Conservation (phyloP, 1,140 invertebrate species). For the Maniola jurtina region DNA sequence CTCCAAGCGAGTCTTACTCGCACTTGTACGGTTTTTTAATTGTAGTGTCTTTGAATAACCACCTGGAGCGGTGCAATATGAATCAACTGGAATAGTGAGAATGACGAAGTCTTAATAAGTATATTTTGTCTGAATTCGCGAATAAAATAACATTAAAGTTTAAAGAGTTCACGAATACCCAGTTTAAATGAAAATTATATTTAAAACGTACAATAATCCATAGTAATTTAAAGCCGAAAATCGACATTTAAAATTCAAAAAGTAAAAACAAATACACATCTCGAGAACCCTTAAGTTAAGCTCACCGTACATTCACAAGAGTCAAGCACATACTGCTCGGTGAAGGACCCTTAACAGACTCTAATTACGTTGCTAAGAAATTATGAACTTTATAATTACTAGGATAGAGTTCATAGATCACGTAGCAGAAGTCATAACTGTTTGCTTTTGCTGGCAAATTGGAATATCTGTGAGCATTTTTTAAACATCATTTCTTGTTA, state of each 20-base stretch:
- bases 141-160: too few relatives aligned
- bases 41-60: too few relatives aligned
- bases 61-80: too few relatives aligned
- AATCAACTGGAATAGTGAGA: too few relatives aligned
- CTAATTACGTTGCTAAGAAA: slow-evolving; percentile 9
- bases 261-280: slow-evolving; percentile 30
- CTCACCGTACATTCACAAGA: slow-evolving; percentile 19
- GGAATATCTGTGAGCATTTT: not conserved
- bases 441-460: not conserved
- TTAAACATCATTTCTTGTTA: too few relatives aligned
- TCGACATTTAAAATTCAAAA: slow-evolving; percentile 16
- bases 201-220: not conserved
- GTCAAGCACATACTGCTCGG: slow-evolving; percentile 18
- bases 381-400: not conserved
- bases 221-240: slow-evolving; percentile 3
- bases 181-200: too few relatives aligned
- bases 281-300: slow-evolving; percentile 21
- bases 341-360: slow-evolving; percentile 13
- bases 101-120: too few relatives aligned
- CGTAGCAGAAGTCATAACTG: not conserved
- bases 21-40: too few relatives aligned
- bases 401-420: not conserved
- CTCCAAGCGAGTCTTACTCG: too few relatives aligned
- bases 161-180: too few relatives aligned
- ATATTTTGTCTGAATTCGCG: too few relatives aligned